Conservation (phyloP, 2,113 vertebrate species). For the Clarias macrocephalus region DNA sequence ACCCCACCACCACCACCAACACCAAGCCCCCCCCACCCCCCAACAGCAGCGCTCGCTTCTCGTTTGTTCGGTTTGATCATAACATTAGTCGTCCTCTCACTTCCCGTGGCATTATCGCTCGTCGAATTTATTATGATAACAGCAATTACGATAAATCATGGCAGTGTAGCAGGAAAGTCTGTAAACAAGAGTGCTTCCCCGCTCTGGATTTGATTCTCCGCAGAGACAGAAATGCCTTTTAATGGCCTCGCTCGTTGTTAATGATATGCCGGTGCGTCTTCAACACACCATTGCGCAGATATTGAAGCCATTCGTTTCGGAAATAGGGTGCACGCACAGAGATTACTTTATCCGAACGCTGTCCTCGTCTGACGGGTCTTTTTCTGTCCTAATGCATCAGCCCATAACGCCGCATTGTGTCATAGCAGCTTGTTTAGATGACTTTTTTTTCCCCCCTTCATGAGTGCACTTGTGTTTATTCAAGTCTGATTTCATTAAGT, state of each 20-base stretch:
- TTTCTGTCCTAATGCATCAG: conserved; percentile 61
- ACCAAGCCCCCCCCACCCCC: background rate
- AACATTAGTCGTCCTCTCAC: conserved; percentile 59
- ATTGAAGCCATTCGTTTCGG: conserved; percentile 88
- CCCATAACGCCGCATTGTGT: conserved; percentile 14
- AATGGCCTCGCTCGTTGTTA: conserved; percentile 82
- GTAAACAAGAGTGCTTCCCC: conserved; percentile 76
- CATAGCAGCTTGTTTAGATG: conserved; percentile 18
- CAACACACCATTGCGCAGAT: conserved; percentile 88
- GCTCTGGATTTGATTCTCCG: conserved; percentile 70
- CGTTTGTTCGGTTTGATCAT: conserved; percentile 33
- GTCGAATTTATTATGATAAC: conserved; percentile 73
- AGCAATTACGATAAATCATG: conserved; percentile 70
- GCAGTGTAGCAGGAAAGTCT: conserved; percentile 65
- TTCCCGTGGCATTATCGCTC: conserved; percentile 67
- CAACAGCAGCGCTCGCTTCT: background rate
- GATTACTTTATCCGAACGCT: conserved; percentile 73
- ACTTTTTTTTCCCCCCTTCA: background rate
- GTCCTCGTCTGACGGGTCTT: conserved; percentile 60
- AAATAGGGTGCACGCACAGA: conserved; percentile 76
- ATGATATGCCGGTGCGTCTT: conserved; percentile 84
- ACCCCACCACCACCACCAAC: no score
- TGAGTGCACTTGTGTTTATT: conserved; percentile 19
- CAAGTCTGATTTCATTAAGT: conserved; percentile 29
- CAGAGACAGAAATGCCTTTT: conserved; percentile 77